These are phyloP conservation scores for Chaitophorus viminalis DNA, from an alignment of 2,888 invertebrate species.

Conservation along the genomic window DNA sequence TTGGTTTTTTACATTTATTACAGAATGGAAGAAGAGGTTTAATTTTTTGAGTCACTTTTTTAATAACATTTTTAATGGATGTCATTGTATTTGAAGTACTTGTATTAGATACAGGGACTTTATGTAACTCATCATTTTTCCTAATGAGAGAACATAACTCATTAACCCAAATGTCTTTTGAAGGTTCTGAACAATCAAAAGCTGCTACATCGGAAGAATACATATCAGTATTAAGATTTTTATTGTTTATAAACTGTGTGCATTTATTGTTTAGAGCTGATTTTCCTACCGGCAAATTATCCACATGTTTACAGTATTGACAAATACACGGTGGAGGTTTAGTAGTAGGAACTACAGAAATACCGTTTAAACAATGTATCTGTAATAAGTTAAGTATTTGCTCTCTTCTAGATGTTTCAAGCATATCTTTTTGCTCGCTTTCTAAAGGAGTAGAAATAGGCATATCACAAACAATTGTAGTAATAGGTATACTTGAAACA, in stretches of 20 bases:
- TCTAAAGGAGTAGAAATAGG: not conserved
- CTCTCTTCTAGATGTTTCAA: not conserved
- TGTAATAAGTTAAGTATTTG: not conserved
- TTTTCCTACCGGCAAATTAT: constrained; percentile 7
- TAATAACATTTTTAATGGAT: not conserved
- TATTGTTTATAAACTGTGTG: not conserved
- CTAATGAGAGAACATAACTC: constrained; percentile 6
- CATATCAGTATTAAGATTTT: not conserved
- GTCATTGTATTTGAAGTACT: not conserved
- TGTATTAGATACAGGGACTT: not conserved
- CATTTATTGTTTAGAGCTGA: not conserved
- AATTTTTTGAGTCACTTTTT: not conserved
- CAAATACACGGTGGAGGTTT: constrained; percentile 25
- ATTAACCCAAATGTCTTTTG: constrained; percentile 24
- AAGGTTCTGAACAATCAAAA: not conserved
- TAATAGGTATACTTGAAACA: not conserved
- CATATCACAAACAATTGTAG: not conserved
- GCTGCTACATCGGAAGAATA: not conserved
- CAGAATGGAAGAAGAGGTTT: not conserved
- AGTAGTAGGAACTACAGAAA: not conserved
- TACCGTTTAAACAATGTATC: not conserved
- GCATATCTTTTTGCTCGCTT: not conserved
- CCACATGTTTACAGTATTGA: not conserved
- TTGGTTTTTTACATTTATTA: not conserved
- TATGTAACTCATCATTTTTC: not conserved